Base-by-base conservation (phyloP, 2,113 vertebrate species). In the Plestiodon gilberti region DNA sequence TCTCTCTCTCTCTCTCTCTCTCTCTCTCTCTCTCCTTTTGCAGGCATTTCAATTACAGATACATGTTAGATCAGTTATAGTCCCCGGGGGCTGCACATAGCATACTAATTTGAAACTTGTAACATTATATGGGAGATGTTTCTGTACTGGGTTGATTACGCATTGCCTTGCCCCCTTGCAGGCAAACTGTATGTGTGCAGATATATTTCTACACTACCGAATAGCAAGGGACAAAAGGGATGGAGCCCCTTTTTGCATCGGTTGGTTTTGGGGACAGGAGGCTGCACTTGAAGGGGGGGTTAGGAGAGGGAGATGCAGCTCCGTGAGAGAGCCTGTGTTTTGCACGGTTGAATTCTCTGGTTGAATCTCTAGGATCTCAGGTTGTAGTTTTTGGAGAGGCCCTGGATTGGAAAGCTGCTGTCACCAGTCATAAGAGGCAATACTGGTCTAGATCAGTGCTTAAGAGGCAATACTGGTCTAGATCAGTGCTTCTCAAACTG, bases 11-110 rank as follows among this genome's bases (percentile, higher is more conserved):
- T 25, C 18, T 74, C 38, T 77, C 52, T 7, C 15, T 57, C 38
- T 38, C 35, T 11, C 17, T 74, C 38, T 77, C 52, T 7, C 15
- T 57, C 38, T 38, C 35, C 61, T 90, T 85, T 83, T 70, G 33
- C 75, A 52, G 74, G 43, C 52, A 64, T 92, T 94, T 95, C 85
- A 91, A 25, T 89, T 91, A 81, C 10, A 22, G 75, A 6, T 80
- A 90, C 71, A 78, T 71, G 40, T 84, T 86, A 89, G n/a, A 75
- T 89, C 73, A 62, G 82, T 84, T 91, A 52, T 52, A 70, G 85
- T 88, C 89, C 74, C 70, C 71, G 69, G 83, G 33, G 61, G 22
- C 40, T 88, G 82, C 76, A 43, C 73, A 9, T 40, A 28, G 88
- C 87, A 86, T 70, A 65, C 84, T 94, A 74, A 85, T 38, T 89